Conservation (phyloP, 1,140 invertebrate genomes). For the Portunus trituberculatus region DNA sequence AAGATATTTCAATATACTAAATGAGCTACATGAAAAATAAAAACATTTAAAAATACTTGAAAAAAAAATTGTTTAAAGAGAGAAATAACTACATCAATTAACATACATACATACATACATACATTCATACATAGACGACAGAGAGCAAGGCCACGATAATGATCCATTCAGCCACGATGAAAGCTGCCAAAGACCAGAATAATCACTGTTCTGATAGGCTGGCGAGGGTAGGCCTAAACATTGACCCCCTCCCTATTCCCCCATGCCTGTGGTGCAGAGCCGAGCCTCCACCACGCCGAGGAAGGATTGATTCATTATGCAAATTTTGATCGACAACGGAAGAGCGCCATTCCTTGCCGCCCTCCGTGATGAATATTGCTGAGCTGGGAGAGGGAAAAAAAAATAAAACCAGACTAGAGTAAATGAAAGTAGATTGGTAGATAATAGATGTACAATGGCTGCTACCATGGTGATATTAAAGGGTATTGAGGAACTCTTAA, state of each 20-base stretch:
- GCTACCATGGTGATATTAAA: no score
- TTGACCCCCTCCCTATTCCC: background rate
- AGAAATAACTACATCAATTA: no score
- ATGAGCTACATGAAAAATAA: no score
- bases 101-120: background rate
- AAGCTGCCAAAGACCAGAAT: background rate
- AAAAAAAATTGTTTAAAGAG: no score
- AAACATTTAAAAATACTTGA: no score
- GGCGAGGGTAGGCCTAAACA: background rate
- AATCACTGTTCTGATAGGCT: background rate
- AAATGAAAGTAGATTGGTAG: no score
- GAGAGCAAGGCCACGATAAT: background rate
- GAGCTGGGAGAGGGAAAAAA: background rate
- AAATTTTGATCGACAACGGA: conserved; percentile 12
- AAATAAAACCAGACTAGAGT: no score
- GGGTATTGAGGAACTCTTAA: no score
- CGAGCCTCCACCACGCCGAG: background rate
- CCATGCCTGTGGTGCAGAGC: background rate
- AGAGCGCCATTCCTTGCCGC: background rate
- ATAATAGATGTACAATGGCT: no score
- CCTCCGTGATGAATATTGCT: background rate
- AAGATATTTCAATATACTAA: no score
- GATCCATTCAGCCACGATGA: background rate
- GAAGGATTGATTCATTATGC: background rate
- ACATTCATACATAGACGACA: background rate